Conservation (phyloP, 2,797 vertebrate species). For the Rousettus madagascariensis region DNA sequence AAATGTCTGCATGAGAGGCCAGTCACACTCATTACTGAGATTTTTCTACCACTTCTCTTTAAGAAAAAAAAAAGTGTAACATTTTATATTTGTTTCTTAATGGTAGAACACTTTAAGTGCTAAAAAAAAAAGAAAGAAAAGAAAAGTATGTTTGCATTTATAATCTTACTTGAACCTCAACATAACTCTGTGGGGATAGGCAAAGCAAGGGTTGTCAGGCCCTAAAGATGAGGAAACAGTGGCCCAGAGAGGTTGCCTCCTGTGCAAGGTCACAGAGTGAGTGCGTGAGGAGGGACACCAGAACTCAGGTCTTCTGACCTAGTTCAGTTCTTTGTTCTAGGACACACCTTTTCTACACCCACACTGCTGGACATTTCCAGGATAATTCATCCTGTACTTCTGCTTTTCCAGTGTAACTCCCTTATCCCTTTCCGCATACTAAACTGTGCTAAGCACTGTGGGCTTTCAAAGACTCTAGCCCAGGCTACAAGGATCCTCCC, state of each 20-base stretch:
- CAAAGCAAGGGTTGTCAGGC: neutral
- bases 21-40: conserved; percentile 57
- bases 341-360: neutral
- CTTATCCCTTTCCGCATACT: neutral
- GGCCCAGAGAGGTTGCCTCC: neutral
- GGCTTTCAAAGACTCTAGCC: neutral
- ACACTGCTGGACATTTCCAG: conserved; percentile 6
- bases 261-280: neutral
- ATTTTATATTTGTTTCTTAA: conserved; percentile 55
- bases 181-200: neutral
- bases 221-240: neutral
- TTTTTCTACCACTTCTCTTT: conserved; percentile 62
- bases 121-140: too few relatives aligned
- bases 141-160: neutral
- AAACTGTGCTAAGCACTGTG: neutral
- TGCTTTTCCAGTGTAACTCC: neutral
- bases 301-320: neutral
- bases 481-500: neutral
- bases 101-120: neutral
- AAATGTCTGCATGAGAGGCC: conserved; percentile 69
- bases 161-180: conserved; percentile 23
- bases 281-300: neutral
- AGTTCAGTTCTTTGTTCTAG: neutral
- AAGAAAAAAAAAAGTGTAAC: neutral
- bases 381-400: neutral